Percentiles rank a stretch among this genome's conserved stretches.
phyloP scores from a whole-genome alignment of 35 echinoderm and acorn worm genomes.

The Heliocidaris erythrogramma region DNA sequence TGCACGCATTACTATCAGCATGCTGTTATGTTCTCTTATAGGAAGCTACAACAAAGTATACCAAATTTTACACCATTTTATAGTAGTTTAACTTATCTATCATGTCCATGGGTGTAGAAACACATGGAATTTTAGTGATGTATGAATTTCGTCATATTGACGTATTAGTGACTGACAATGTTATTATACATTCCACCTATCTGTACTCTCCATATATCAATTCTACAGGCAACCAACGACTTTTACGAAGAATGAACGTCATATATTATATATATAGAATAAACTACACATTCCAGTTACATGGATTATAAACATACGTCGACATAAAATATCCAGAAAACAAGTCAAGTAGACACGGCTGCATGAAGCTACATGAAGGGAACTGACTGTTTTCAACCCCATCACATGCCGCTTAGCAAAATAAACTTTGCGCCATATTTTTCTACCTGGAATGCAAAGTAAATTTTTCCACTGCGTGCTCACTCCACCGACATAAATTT shows the following conservation, averaged over 20 bases:
- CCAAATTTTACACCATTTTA: too few species aligned
- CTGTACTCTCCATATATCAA: neutral
- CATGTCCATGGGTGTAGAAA: too few species aligned
- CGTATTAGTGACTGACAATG: neutral
- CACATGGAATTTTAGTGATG: neutral
- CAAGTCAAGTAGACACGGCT: neutral
- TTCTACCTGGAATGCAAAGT: neutral
- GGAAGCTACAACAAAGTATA: too few species aligned
- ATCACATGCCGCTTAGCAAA: neutral
- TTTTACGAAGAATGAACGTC: neutral
- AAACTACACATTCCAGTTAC: neutral
- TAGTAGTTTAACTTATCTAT: too few species aligned
- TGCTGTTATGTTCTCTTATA: too few species aligned
- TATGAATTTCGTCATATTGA: neutral
- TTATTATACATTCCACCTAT: neutral
- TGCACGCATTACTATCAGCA: too few species aligned
- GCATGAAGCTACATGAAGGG: neutral
- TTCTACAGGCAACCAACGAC: neutral
- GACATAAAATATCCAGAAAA: conserved; percentile 5
- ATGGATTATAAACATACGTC: neutral
- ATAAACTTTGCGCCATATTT: conserved; percentile 5
- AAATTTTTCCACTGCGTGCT: neutral
- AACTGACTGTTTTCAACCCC: neutral
- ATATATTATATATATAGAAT: neutral
- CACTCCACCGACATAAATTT: neutral